Base-by-base conservation (phyloP, 1,140 invertebrate genomes). In the Anoplolepis gracilipes region DNA sequence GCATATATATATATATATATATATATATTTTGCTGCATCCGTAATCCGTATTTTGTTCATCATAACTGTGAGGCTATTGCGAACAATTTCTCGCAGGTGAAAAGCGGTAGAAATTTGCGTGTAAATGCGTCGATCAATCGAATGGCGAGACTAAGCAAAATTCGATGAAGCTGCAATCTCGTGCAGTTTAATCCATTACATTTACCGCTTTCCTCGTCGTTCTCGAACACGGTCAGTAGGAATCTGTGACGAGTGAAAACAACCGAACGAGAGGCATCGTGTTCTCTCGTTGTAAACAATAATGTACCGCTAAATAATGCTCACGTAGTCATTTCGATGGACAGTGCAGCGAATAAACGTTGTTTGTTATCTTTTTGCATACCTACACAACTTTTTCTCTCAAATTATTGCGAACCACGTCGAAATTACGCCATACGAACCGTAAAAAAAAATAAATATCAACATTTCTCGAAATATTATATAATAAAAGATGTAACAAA, bases 181-280 rank as follows among this genome's bases (percentile, higher is more conserved):
- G n/a, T 25, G 16, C 62, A 22, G 33, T 16, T 77, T 46, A 57
- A 85, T 85, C 53, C 53, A 64, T 73, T 81, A 81, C 39, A 61
- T 86, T 82, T 70, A 79, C 69, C 88, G 85, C 85, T 90, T 89
- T 88, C 87, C 55, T 75, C 59, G 55, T 72, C 73, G 67, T 76
- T 88, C 77, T 88, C 81, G 70, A 94, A 93, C 88, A 92, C 93
- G 93, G 92, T 93, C 91, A 93, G 92, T 93, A 93, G 93, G 92
- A 93, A 93, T 93, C 92, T 93, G 92, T 94, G 92, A 93, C 92
- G 85, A 92, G 92, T 93, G 91, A 93, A 93, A 94, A 93, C 92
- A 85, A 88, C 75, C 79, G 16, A 64, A 75, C 65, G 59, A 75
- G 69, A 59, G 49, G 81, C 77, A 13, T n/a, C 70, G 61, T 59